phyloP scores from a whole-genome alignment of 2,888 invertebrate species.

The Notocelia uddmanniana region DNA sequence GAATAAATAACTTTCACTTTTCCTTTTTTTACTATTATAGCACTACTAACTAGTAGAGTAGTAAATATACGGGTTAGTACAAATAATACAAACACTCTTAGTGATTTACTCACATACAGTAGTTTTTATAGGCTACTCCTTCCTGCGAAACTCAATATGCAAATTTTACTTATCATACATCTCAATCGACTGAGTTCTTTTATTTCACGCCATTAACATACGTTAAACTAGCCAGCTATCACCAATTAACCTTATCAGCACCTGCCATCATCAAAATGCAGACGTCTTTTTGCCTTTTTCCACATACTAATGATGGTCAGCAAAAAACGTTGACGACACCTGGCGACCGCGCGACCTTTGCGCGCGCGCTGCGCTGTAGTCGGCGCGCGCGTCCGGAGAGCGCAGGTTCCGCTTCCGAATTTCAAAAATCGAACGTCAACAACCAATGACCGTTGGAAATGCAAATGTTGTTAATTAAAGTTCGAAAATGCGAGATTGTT shows the following conservation, averaged over 20 bases:
- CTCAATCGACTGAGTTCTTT: neutral
- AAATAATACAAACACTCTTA: too few species aligned
- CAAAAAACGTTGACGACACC: constrained; percentile 62
- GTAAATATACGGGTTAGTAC: too few species aligned
- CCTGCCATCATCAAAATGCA: constrained; percentile 24
- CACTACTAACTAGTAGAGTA: too few species aligned
- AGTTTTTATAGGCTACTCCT: neutral
- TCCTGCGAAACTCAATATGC: neutral
- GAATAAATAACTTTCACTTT: too few species aligned
- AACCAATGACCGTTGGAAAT: constrained; percentile 2
- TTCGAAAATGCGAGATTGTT: neutral
- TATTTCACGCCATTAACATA: constrained; percentile 2
- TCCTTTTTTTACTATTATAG: too few species aligned
- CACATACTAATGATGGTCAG: constrained; percentile 40
- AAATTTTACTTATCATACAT: neutral
- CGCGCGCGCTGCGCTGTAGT: constrained; percentile 56
- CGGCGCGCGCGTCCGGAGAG: constrained; percentile 55
- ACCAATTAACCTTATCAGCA: constrained; percentile 13
- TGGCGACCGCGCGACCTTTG: constrained; percentile 53
- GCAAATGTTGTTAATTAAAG: neutral
- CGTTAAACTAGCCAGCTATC: neutral
- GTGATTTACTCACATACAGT: too few species aligned
- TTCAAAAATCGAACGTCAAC: constrained; percentile 26
- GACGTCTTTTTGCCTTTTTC: constrained; percentile 19
- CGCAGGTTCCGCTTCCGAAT: constrained; percentile 49